Percentiles rank a stretch among this genome's conserved stretches.
Evolutionary conservation across 1,140 invertebrate genomes (phyloP).

Genomic region (Ceratina australensis): DNA sequence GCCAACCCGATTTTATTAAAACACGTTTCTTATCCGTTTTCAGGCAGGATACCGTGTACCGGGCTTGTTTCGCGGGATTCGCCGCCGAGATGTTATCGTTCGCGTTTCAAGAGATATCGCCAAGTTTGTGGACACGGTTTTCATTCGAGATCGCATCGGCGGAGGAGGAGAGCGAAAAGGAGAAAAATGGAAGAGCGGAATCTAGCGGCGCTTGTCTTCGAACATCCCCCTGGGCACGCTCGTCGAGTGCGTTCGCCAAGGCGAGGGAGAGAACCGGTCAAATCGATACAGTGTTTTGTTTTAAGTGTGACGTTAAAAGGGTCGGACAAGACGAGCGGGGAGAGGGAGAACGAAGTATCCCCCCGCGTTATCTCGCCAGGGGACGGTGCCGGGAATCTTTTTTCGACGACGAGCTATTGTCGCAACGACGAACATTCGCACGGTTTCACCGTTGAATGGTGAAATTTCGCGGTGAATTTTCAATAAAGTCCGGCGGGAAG

Average conservation of each 20-base stretch:
- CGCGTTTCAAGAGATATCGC: background rate
- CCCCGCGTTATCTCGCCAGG: too few species aligned
- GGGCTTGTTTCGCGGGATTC: background rate
- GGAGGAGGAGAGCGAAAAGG: background rate
- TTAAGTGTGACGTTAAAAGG: conserved; percentile 65
- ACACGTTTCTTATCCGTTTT: background rate
- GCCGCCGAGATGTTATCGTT: background rate
- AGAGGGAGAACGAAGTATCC: too few species aligned
- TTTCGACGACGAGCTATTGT: conserved; percentile 35
- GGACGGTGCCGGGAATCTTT: too few species aligned
- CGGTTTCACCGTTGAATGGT: background rate
- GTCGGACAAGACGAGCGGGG: conserved; percentile 60
- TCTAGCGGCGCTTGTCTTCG: conserved; percentile 74
- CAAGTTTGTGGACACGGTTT: background rate
- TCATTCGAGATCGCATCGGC: background rate
- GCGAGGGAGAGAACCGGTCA: conserved; percentile 64
- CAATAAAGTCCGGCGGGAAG: background rate
- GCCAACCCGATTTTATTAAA: background rate
- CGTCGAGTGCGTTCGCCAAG: conserved; percentile 56
- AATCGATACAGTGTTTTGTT: conserved; percentile 72
- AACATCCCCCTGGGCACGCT: conserved; percentile 53
- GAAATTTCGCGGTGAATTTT: conserved; percentile 1
- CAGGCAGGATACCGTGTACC: too few species aligned
- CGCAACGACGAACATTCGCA: background rate
- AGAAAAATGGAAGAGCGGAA: conserved; percentile 50